Percentiles rank a stretch among this genome's conserved stretches.
Conservation (phyloP, 2,797 vertebrate species). For the Sphaeramia orbicularis region DNA sequence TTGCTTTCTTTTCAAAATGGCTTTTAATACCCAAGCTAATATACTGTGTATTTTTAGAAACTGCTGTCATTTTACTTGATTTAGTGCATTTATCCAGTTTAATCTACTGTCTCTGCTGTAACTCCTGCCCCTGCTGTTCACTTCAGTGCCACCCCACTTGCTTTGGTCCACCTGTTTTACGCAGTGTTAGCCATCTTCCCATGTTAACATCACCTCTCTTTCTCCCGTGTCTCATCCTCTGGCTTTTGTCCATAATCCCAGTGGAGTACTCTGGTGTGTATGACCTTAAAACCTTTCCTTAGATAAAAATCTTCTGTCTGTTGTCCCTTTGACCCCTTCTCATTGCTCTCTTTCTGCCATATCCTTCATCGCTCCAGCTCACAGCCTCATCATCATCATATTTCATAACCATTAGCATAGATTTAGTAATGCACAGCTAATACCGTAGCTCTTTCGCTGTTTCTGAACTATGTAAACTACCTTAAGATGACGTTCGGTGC, state of each 20-base stretch:
- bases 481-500: constrained; percentile 39
- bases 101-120: constrained; percentile 14
- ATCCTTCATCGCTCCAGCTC: constrained; percentile 33
- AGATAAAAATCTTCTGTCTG: constrained; percentile 65
- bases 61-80: neutral
- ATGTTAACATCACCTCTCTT: constrained; percentile 81
- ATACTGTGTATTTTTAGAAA: too few relatives aligned
- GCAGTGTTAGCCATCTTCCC: constrained; percentile 50
- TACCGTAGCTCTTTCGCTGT: constrained; percentile 15
- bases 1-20: too few relatives aligned
- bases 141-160: constrained; percentile 26
- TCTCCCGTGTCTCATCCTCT: constrained; percentile 80
- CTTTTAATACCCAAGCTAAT: too few relatives aligned
- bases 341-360: constrained; percentile 76
- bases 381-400: constrained; percentile 49
- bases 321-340: constrained; percentile 50
- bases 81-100: neutral
- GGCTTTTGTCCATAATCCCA: constrained; percentile 82
- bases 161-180: constrained; percentile 59
- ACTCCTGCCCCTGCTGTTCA: constrained; percentile 30
- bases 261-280: constrained; percentile 90
- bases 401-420: constrained; percentile 36
- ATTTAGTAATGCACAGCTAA: constrained; percentile 24
- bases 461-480: neutral
- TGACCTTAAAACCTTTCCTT: constrained; percentile 80